Evolutionary conservation across 1,140 invertebrate species (phyloP).

Genomic region (Leptinotarsa lineolata): DNA sequence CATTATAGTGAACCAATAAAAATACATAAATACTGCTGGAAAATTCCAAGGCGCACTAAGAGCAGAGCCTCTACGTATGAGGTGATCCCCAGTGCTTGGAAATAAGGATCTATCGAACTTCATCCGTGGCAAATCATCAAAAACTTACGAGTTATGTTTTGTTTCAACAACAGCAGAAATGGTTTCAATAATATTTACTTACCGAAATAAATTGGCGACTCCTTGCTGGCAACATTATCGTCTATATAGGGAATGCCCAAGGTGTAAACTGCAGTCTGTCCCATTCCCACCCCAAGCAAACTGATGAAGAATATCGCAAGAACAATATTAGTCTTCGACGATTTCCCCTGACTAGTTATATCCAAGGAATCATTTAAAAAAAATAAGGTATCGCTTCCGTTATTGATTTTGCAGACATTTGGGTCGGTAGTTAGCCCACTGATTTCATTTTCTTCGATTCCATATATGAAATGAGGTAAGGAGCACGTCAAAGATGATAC

Average conservation of each 20-base stretch:
- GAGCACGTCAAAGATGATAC: slow-evolving; percentile 86
- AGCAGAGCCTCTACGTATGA: too few species aligned
- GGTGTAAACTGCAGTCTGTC: slow-evolving; percentile 90
- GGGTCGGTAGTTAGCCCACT: slow-evolving; percentile 47
- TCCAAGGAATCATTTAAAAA: slow-evolving; percentile 56
- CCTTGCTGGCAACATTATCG: slow-evolving; percentile 88
- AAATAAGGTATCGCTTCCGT: slow-evolving; percentile 18
- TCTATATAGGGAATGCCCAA: slow-evolving; percentile 94
- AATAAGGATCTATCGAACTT: too few species aligned
- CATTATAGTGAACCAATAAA: too few species aligned
- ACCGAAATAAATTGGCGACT: slow-evolving; percentile 93
- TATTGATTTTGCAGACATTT: slow-evolving; percentile 46
- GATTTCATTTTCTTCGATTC: slow-evolving; percentile 68
- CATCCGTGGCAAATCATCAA: too few species aligned
- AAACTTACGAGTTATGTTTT: too few species aligned
- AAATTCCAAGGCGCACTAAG: too few species aligned
- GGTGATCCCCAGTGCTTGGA: too few species aligned
- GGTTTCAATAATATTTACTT: slow-evolving; percentile 84
- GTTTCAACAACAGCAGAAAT: slow-evolving; percentile 63
- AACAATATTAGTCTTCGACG: slow-evolving; percentile 77
- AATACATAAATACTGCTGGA: too few species aligned
- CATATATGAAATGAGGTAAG: slow-evolving; percentile 80
- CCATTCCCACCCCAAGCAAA: slow-evolving; percentile 86
- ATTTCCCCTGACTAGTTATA: slow-evolving; percentile 66
- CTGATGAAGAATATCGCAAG: slow-evolving; percentile 86